A percentile compares a stretch with the other conserved stretches of the same genome.
Conservation (phyloP, 2,888 invertebrate genomes). For the Heterodera filipjevi region DNA sequence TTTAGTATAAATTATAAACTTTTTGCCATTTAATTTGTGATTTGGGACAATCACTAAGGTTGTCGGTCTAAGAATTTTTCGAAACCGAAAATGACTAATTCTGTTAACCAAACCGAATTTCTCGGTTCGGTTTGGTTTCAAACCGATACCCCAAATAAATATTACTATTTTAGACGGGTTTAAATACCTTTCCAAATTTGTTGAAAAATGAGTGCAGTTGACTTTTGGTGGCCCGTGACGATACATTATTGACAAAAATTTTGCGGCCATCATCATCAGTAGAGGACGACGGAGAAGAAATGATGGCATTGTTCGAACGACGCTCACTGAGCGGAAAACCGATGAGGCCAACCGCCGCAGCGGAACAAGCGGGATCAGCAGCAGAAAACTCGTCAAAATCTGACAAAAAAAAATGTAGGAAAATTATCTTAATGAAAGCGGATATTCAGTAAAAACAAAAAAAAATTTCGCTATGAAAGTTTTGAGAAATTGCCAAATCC, state of each 20-base stretch:
- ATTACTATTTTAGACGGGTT: too few relatives aligned
- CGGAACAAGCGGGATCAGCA: background rate
- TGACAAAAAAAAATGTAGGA: background rate
- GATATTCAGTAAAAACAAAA: too few relatives aligned
- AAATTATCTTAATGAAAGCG: too few relatives aligned
- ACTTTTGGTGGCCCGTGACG: slow-evolving; percentile 56
- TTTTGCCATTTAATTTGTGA: background rate
- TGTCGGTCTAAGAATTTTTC: too few relatives aligned
- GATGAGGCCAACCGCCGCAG: background rate
- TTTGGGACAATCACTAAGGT: too few relatives aligned
- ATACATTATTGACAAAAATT: slow-evolving; percentile 61
- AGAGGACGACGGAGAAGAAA: too few relatives aligned
- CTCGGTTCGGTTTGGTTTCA: too few relatives aligned
- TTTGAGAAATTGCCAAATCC: too few relatives aligned
- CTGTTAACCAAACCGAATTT: too few relatives aligned
- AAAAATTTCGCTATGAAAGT: too few relatives aligned
- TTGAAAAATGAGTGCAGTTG: slow-evolving; percentile 64
- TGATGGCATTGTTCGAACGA: background rate
- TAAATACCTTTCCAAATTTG: slow-evolving; percentile 62
- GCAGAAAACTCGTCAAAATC: slow-evolving; percentile 33
- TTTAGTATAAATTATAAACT: background rate
- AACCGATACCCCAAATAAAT: too few relatives aligned
- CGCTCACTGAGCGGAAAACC: slow-evolving; percentile 22
- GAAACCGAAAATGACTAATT: too few relatives aligned
- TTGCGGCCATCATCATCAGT: slow-evolving; percentile 38